Evolutionary conservation across 1,140 invertebrate species (phyloP), one percentile per base, ranked within the genome.

Genomic region (Cyclina sinensis): DNA sequence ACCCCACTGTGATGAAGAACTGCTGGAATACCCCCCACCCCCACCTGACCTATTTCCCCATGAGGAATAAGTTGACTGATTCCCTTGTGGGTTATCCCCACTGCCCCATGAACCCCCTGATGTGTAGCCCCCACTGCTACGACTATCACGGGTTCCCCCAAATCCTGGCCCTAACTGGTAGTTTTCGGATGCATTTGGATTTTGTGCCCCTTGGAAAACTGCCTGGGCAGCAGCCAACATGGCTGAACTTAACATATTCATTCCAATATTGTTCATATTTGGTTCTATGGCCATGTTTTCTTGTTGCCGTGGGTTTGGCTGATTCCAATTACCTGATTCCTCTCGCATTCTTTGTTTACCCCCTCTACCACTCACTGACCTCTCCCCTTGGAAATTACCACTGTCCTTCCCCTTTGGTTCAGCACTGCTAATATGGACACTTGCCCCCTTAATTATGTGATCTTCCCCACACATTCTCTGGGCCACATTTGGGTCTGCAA

Each of bases 381-480:
- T 65, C 32, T 85, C 59, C 27, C 24, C 30, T 62, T 35, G 46
- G 37, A 35, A 48, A 24, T 78, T 78, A 24, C 57, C 24, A 16
- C 16, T 14, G 30, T 91, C 90, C n/a, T 88, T 88, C 16, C 83
- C 83, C 83, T 99, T 99, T 14, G 98, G 98, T 68, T 98, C 98
- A 78, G 98, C 98, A 96, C 98, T 98, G 51, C 98, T 99, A 43
- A 99, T 98, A 96, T 99, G 98, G 11, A 99, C 98, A 88, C 98
- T 98, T 7, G 98, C 98, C 86, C 97, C 98, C 96, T 99, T 99
- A 54, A 99, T 98, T 90, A 99, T 99, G 95, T 99, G 98, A 96
- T 99, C 98, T 96, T 99, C 98, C 24, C 98, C 98, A 96, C 98
- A 99, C 1, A 98, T 97, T 94, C 98, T 97, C 96, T 97, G 98